phyloP scores from a whole-genome alignment of 2,113 vertebrate genomes.

The Brachypteracias leptosomus region DNA sequence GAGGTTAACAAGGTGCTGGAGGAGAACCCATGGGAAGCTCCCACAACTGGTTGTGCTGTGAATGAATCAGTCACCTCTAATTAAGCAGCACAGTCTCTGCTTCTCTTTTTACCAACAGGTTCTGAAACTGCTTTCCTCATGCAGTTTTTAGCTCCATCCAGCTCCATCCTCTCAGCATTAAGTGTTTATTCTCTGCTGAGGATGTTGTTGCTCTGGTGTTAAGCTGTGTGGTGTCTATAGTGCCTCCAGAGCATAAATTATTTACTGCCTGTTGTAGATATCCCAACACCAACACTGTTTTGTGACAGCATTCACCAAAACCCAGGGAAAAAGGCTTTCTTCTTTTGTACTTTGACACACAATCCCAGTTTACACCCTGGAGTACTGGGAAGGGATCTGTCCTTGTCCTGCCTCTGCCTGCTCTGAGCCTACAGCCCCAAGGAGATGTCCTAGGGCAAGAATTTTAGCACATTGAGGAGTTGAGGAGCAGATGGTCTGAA shows the following conservation, averaged over 20 bases:
- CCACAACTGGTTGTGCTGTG: background rate
- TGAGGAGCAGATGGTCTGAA: background rate
- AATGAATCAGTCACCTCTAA: background rate
- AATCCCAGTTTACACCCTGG: background rate
- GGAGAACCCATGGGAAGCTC: background rate
- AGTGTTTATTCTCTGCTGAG: background rate
- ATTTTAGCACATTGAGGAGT: background rate
- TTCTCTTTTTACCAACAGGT: background rate
- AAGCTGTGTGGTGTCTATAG: background rate
- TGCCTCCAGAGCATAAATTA: background rate
- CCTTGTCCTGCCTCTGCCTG: background rate
- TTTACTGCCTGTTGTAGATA: background rate
- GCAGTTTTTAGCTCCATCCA: background rate
- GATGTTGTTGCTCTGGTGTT: background rate
- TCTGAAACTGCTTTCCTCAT: background rate
- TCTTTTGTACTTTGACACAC: background rate
- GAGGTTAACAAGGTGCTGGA: background rate
- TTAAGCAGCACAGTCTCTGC: background rate
- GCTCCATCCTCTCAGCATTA: background rate
- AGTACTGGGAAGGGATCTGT: background rate
- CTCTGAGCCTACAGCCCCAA: background rate
- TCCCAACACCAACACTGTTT: background rate
- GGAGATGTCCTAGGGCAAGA: background rate
- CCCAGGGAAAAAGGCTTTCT: background rate
- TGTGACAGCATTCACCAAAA: background rate